A percentile compares a stretch with the other conserved stretches of the same genome.
phyloP scores from a whole-genome alignment of 2,888 invertebrate species.

The Hoplodrina blanda region DNA sequence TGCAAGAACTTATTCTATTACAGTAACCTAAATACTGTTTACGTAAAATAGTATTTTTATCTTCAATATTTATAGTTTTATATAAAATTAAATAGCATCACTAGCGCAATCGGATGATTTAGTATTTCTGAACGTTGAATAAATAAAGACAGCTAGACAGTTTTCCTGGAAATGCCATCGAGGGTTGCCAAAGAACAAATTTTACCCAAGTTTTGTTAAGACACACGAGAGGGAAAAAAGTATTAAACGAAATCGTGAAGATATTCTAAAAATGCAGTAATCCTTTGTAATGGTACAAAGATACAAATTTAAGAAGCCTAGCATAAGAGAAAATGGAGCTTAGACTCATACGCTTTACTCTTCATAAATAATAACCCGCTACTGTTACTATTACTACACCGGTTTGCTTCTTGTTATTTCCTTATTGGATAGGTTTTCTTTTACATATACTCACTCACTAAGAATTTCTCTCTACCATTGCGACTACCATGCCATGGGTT shows the following conservation, averaged over 20 bases:
- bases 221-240: background rate
- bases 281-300: too few species aligned
- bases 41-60: too few species aligned
- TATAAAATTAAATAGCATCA: background rate
- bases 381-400: background rate
- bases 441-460: background rate
- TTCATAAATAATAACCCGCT: too few species aligned
- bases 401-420: background rate
- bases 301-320: too few species aligned
- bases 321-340: too few species aligned
- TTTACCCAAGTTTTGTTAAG: constrained; percentile 8
- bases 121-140: constrained; percentile 45
- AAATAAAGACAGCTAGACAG: constrained; percentile 49
- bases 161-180: constrained; percentile 59
- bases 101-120: background rate
- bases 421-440: background rate
- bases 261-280: too few species aligned
- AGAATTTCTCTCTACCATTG: too few species aligned
- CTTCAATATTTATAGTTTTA: background rate
- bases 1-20: background rate
- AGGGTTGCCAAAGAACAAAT: constrained; percentile 19
- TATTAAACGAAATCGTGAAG: background rate
- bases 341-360: too few species aligned
- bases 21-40: rapidly evolving
- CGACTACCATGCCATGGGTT: too few species aligned